phyloP scores from a whole-genome alignment of 2,888 invertebrate species.

The Eurois occulta region DNA sequence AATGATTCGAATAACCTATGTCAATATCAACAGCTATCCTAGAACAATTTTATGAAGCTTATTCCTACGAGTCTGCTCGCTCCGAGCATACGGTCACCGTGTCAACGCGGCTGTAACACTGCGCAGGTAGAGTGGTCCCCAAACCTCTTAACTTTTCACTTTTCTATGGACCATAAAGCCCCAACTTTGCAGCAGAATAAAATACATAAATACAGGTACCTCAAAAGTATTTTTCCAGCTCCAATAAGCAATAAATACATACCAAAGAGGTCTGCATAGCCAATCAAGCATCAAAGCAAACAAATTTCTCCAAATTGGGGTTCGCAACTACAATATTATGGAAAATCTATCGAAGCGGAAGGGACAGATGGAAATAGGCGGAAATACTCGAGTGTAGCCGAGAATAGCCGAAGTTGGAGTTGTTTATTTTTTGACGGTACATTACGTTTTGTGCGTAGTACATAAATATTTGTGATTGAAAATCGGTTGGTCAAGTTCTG shows the following conservation, averaged over 20 bases:
- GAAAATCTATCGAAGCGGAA: conserved; percentile 80
- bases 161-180: too few relatives aligned
- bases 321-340: conserved; percentile 78
- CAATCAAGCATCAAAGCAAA: conserved; percentile 81
- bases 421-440: conserved; percentile 80
- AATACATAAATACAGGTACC: conserved; percentile 39
- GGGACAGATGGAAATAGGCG: conserved; percentile 75
- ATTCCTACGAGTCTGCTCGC: too few relatives aligned
- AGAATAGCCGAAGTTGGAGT: conserved; percentile 66
- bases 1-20: too few relatives aligned
- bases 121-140: too few relatives aligned
- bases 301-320: conserved; percentile 80
- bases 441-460: conserved; percentile 71
- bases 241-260: conserved; percentile 60
- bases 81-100: too few relatives aligned
- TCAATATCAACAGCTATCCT: too few relatives aligned
- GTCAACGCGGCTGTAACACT: too few relatives aligned
- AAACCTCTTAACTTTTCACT: not conserved
- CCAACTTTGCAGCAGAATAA: not conserved
- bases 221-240: conserved; percentile 53
- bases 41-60: too few relatives aligned
- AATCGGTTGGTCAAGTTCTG: conserved; percentile 40
- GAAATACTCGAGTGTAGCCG: conserved; percentile 56
- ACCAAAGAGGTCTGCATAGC: conserved; percentile 65
- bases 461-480: conserved; percentile 70